Evolutionary conservation across 2,113 vertebrate genomes (phyloP).

Genomic region (Takifugu bimaculatus): DNA sequence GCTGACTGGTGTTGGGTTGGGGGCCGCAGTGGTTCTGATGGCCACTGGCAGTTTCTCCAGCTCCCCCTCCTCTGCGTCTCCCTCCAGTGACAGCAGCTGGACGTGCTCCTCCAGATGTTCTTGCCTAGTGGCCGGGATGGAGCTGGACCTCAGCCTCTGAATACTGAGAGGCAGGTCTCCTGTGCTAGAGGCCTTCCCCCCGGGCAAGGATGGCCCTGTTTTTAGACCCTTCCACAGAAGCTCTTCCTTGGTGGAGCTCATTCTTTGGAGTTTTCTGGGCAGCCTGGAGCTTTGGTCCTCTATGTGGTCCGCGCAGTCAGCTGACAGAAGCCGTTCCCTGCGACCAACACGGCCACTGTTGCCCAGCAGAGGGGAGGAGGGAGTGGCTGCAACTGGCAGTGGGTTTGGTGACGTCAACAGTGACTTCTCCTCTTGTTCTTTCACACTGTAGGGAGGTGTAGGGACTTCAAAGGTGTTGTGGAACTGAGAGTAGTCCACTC

Average conservation of each 20-base stretch:
- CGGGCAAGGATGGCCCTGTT: constrained; percentile 53
- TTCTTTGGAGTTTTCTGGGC: constrained; percentile 80
- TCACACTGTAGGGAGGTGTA: constrained; percentile 82
- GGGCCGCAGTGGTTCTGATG: constrained; percentile 37
- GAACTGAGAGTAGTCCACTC: constrained; percentile 88
- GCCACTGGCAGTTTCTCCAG: constrained; percentile 43
- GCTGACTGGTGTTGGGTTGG: constrained; percentile 41
- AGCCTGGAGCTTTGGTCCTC: constrained; percentile 70
- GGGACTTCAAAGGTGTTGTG: constrained; percentile 86
- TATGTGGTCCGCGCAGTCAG: constrained; percentile 64
- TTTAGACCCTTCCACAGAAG: constrained; percentile 65
- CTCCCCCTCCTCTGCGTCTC: constrained; percentile 53
- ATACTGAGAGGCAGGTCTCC: constrained; percentile 79
- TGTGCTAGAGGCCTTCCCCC: constrained; percentile 75
- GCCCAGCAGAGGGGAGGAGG: constrained; percentile 46
- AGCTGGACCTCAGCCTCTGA: constrained; percentile 71
- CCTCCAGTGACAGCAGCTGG: constrained; percentile 70
- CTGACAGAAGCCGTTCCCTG: constrained; percentile 74
- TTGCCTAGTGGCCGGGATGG: constrained; percentile 47
- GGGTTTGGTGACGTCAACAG: constrained; percentile 65
- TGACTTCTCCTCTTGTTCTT: constrained; percentile 83
- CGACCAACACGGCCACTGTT: constrained; percentile 52
- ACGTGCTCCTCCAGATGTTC: constrained; percentile 69
- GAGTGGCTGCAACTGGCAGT: constrained; percentile 51
- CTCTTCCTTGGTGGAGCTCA: constrained; percentile 76